Evolutionary conservation across 2,797 vertebrate species (phyloP).

Genomic region (Pangasius macronema): DNA sequence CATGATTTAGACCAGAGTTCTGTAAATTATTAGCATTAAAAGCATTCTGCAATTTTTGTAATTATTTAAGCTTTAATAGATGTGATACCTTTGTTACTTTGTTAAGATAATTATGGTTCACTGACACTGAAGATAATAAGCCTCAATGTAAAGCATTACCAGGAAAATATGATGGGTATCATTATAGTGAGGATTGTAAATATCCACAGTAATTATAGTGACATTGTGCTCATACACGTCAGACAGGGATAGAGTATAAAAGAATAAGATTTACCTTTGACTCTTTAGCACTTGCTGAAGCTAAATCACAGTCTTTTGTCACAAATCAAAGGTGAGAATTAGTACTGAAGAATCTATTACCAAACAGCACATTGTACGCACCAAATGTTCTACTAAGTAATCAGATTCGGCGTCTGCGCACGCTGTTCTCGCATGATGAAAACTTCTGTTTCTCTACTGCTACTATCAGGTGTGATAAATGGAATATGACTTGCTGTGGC

Average conservation of each 20-base stretch:
- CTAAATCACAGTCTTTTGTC: constrained; percentile 53
- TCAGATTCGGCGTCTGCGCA: constrained; percentile 34
- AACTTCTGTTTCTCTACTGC: constrained; percentile 46
- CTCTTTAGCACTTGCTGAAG: constrained; percentile 22
- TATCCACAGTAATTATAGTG: neutral
- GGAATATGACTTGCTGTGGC: constrained; percentile 24
- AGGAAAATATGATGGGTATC: neutral
- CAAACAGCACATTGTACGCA: constrained; percentile 54
- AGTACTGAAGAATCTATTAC: constrained; percentile 53
- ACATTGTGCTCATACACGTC: neutral
- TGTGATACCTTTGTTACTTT: neutral
- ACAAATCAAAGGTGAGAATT: constrained; percentile 55
- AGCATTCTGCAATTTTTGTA: neutral
- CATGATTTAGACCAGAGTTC: neutral
- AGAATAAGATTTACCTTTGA: constrained; percentile 33
- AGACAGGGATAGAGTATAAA: neutral
- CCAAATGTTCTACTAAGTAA: constrained; percentile 48
- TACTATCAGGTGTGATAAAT: constrained; percentile 45
- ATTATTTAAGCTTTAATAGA: neutral
- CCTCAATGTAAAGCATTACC: neutral
- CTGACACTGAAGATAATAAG: neutral
- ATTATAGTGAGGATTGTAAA: neutral
- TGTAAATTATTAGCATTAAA: neutral
- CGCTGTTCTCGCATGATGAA: constrained; percentile 44
- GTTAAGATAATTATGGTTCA: neutral